Base-by-base conservation (phyloP, 2,797 vertebrate species). In the Mus spretus region DNA sequence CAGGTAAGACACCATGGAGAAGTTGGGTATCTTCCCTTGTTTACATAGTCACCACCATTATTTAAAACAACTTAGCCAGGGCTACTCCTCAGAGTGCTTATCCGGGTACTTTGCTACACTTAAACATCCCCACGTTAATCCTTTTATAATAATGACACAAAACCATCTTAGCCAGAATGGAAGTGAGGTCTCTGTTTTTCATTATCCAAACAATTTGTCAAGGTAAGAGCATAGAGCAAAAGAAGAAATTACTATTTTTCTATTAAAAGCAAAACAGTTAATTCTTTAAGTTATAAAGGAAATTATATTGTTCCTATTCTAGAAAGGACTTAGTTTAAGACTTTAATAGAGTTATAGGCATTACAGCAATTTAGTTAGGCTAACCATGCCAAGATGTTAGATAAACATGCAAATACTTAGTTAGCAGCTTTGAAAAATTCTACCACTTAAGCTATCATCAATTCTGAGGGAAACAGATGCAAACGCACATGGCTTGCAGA, bases 221-320 rank as follows among this genome's bases (percentile, higher is more conserved):
- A 83, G 26, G 63, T 59, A 91, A 93, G 26, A 90, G 15, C 14
- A 61, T 3, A 94, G n/a, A 59, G 86, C 80, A 77, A 95, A 89
- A 94, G 26, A 20, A 92, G 70, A 97, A 96, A 86, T 96, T 26
- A 96, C 10, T 74, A 89, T 85, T 93, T 96, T 94, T 47, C 53
- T 80, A 65, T 63, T 93, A 47, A 72, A 57, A 82, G 11, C n/a
- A 80, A 65, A 79, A 65, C 44, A 57, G 53, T 11, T 82, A 72
- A 22, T 57, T 74, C 13, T 81, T 74, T 83, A 91, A n/a, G 37
- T 84, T 34, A 94, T 57, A 37, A 15, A 80, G 81, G 50, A 92
- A 95, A 89, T 44, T 65, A 61, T 67, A 89, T 87, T 67, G 81
- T 63, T 55, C 13, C 89, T 79, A 85, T 70, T 92, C 67, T 86